Evolutionary conservation across 1,140 invertebrate genomes (phyloP).

Genomic region (Drosophila bocki): DNA sequence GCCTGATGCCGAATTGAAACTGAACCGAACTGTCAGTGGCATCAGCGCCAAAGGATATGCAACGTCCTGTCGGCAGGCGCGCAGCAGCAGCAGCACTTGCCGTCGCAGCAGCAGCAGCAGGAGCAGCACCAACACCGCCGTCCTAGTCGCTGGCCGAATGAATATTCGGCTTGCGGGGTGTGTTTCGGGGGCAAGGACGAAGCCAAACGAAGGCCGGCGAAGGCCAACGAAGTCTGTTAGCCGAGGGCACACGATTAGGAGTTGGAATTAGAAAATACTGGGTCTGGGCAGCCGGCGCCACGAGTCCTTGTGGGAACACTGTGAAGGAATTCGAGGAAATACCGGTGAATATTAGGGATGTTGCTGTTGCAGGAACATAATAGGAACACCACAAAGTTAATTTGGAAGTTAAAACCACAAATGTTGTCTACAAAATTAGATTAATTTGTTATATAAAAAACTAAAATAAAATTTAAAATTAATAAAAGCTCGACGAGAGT

Average conservation of each 20-base stretch:
- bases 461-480: too few species aligned
- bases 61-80: conserved; percentile 60
- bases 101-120: conserved; percentile 13
- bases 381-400: too few species aligned
- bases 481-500: too few species aligned
- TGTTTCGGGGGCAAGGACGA: conserved; percentile 18
- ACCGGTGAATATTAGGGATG: background rate
- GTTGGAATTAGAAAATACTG: background rate
- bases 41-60: conserved; percentile 78
- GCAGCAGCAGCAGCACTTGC: conserved; percentile 62
- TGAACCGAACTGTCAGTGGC: conserved; percentile 73
- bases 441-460: too few species aligned
- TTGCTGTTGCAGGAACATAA: too few species aligned
- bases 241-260: background rate
- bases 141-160: conserved; percentile 11
- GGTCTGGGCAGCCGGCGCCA: background rate
- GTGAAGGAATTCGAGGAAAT: background rate
- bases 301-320: background rate
- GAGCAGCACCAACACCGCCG: conserved; percentile 9
- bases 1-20: conserved; percentile 73
- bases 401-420: too few species aligned
- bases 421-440: too few species aligned
- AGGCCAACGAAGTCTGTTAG: background rate
- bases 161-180: conserved; percentile 10
- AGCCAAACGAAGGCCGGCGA: background rate